Base-by-base conservation (phyloP, 2,888 invertebrate species). In the Neocrepidodera transversa region DNA sequence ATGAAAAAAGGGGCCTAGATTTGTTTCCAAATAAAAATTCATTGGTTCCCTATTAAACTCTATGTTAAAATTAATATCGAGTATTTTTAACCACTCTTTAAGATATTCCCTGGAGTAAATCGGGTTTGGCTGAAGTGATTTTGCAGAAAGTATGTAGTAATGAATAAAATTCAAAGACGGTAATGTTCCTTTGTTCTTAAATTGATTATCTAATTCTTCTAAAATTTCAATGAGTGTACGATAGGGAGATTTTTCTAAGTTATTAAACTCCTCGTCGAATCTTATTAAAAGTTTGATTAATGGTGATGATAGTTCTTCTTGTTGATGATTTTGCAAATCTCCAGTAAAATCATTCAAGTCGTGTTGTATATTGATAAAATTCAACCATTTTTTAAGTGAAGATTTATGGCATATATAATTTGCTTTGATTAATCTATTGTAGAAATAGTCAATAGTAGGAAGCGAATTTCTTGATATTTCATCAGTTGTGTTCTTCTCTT, bases 161-260 rank as follows among this genome's bases (percentile, higher is more conserved):
- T 51, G 5, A n/a, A 51, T 51, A 14, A 26, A 38, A 6, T 51
- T 28, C 8, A 38, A 36, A 1, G 38, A 26, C 4, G 38, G 51
- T 16, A 20, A 17, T 26, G 38, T 38, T 2, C 16, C 16, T 5
- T 14, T 36, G 7, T 23, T 16, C n/a, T 18, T n/a, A 26, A 38
- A 51, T 26, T 36, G n/a, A 11, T 23, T 8, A 10, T 16, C 14
- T 14, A 51, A 20, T 13, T 23, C 11, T 14, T 26, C 23, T 14
- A 51, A 14, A 2, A 40, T 23, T 16, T 36, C 17, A 26, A 3
- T 16, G 5, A 51, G 35, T 1, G 11, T 32, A 51, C 7, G 49
- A 32, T 32, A 16, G 8, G 13, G 2, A 11, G 5, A 13, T 5
- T 35, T 35, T n/a, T n/a, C n/a, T n/a, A n/a, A n/a, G 10, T 35